Conservation (phyloP, 1,140 invertebrate genomes). For the roundworm (Caenorhabditis elegans) region WBcel235 BX284606.5:4408001-4408500, state of each 20-base stretch:
- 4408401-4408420: too few relatives aligned
- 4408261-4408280: neutral
- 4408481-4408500: slow-evolving; percentile 26
- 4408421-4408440: neutral
- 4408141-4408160: neutral
- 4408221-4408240: too few relatives aligned
- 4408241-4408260: neutral
- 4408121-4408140: neutral
- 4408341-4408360: too few relatives aligned
- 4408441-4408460: neutral
- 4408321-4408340: too few relatives aligned
- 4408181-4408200: too few relatives aligned
- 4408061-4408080: too few relatives aligned
- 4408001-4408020: too few relatives aligned
- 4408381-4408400: too few relatives aligned
- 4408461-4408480: slow-evolving; percentile 3
- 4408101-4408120: neutral
- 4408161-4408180: neutral
- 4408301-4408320: too few relatives aligned
- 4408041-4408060: too few relatives aligned
- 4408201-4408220: too few relatives aligned
- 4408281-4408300: neutral
- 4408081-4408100: neutral
- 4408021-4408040: too few relatives aligned
- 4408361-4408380: neutral